These are phyloP conservation scores for Rhabdornis inornatus DNA, from an alignment of 2,113 vertebrate genomes.

Conservation along the genomic window DNA sequence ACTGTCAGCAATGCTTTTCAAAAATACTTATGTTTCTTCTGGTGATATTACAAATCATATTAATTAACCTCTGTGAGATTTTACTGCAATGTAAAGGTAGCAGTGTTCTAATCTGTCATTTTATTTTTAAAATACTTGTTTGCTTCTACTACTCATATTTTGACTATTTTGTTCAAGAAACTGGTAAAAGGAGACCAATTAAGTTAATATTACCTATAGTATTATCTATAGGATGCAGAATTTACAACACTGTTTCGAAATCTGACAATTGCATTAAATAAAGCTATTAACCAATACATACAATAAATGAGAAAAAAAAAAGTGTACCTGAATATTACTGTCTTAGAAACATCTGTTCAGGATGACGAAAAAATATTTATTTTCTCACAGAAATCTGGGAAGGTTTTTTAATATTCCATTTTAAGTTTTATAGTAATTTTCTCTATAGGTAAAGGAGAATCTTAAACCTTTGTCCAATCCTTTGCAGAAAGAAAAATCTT, in stretches of 20 bases:
- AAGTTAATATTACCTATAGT: conserved; percentile 7
- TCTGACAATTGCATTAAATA: neutral
- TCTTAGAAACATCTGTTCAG: neutral
- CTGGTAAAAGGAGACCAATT: neutral
- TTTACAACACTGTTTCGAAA: neutral
- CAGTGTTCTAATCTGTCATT: conserved; percentile 14
- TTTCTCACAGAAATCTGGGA: neutral
- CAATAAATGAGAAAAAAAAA: neutral
- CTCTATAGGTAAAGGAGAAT: neutral
- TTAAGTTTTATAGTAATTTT: neutral
- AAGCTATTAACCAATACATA: neutral
- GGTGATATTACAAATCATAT: neutral
- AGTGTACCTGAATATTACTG: neutral
- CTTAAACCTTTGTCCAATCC: neutral
- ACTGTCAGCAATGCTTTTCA: neutral
- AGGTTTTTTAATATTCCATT: neutral
- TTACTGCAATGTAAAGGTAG: neutral
- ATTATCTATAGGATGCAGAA: neutral
- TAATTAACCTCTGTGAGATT: conserved; percentile 1
- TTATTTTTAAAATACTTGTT: neutral
- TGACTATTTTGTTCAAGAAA: neutral
- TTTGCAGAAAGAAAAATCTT: neutral
- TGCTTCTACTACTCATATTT: neutral
- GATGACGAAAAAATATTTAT: neutral
- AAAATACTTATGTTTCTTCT: conserved; percentile 22